Conservation (phyloP, 2,888 invertebrate species). For the Netelia melanura region DNA sequence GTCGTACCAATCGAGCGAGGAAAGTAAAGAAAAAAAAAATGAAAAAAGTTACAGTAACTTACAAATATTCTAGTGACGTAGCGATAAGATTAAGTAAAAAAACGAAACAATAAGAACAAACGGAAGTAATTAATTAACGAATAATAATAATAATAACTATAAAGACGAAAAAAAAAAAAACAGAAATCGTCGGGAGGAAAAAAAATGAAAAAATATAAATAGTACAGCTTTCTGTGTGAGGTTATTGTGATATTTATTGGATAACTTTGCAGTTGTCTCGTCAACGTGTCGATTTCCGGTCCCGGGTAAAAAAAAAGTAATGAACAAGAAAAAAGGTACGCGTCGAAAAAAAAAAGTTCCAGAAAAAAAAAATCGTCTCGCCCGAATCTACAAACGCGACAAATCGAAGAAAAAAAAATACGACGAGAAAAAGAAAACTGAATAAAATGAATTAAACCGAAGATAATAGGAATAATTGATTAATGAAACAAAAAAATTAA, state of each 20-base stretch:
- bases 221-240: conserved; percentile 84
- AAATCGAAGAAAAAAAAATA: conserved; percentile 58
- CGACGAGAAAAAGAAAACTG: conserved; percentile 69
- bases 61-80: conserved; percentile 60
- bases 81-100: conserved; percentile 50
- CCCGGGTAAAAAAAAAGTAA: conserved; percentile 19
- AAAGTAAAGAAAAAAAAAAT: conserved; percentile 41
- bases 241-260: conserved; percentile 83
- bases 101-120: conserved; percentile 16
- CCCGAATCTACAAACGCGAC: conserved; percentile 72
- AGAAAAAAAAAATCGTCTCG: conserved; percentile 69
- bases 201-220: conserved; percentile 68
- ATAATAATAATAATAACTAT: conserved; percentile 65
- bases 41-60: conserved; percentile 44
- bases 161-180: conserved; percentile 56
- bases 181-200: conserved; percentile 28
- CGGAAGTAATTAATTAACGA: conserved; percentile 57
- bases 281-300: conserved; percentile 28
- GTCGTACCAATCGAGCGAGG: conserved; percentile 27
- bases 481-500: conserved; percentile 36
- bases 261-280: conserved; percentile 74
- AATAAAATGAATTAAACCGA: conserved; percentile 66
- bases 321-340: conserved; percentile 66
- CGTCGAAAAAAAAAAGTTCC: conserved; percentile 64
- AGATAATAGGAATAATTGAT: conserved; percentile 52